phyloP scores from a whole-genome alignment of 1,140 invertebrate genomes.

The Drosophila cardini region DNA sequence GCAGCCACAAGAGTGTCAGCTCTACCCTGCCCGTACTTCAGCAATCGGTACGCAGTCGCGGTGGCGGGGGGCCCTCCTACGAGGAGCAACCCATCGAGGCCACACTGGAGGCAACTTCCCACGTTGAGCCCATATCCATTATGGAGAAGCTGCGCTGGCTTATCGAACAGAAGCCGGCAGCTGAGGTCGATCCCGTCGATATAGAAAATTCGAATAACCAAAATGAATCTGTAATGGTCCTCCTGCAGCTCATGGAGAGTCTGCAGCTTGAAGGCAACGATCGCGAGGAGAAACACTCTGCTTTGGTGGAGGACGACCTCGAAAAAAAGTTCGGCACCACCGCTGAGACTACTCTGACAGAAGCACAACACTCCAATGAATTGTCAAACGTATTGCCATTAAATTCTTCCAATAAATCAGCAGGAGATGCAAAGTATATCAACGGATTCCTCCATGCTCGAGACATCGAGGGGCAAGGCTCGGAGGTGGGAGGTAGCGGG shows the following conservation, averaged over 20 bases:
- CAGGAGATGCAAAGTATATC: slow-evolving; percentile 49
- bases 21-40: slow-evolving; percentile 3
- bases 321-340: not conserved
- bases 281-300: not conserved
- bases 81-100: not conserved
- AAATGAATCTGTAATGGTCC: not conserved
- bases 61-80: slow-evolving; percentile 3
- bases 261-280: slow-evolving; percentile 5
- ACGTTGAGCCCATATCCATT: not conserved
- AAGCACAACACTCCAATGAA: slow-evolving; percentile 26
- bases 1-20: slow-evolving; percentile 29
- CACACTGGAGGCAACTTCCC: not conserved
- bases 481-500: not conserved
- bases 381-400: slow-evolving; percentile 44
- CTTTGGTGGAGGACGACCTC: not conserved
- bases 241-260: slow-evolving; percentile 21
- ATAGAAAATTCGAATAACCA: not conserved
- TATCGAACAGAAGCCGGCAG: slow-evolving; percentile 13
- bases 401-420: slow-evolving; percentile 55
- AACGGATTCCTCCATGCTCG: not conserved
- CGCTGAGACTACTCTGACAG: not conserved
- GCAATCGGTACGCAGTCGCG: slow-evolving; percentile 6
- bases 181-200: not conserved
- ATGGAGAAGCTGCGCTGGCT: slow-evolving; percentile 39
- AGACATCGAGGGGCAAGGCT: not conserved